These are phyloP conservation scores for Thunnus albacares DNA, from an alignment of 2,797 vertebrate genomes.

Conservation along the genomic window DNA sequence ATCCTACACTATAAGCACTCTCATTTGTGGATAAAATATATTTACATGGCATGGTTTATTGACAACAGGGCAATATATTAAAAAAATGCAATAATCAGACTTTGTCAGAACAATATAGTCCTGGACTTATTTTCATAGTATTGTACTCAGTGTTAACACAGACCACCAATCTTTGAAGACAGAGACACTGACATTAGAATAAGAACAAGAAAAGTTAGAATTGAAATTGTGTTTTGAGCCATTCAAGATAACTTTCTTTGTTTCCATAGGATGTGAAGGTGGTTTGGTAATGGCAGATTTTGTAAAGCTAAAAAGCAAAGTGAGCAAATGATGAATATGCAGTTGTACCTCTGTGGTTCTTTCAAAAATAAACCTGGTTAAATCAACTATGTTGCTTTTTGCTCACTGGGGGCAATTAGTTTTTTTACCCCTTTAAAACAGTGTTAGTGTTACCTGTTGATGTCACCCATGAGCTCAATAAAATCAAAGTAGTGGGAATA, in stretches of 20 bases:
- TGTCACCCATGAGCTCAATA: not conserved
- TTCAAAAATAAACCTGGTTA: not conserved
- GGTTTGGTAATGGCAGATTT: not conserved
- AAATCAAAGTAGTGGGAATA: constrained; percentile 18
- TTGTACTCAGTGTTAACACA: no score
- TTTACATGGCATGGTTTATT: no score
- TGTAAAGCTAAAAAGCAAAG: not conserved
- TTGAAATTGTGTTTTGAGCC: no score
- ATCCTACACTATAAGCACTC: not conserved
- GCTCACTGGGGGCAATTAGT: not conserved
- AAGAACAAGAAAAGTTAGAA: no score
- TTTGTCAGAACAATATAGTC: no score
- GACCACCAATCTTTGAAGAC: no score
- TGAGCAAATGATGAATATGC: not conserved
- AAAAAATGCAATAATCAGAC: no score
- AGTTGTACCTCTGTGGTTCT: not conserved
- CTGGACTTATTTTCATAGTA: no score
- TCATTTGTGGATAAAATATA: not conserved
- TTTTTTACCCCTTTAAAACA: not conserved
- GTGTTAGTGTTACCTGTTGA: not conserved
- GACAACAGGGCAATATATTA: no score
- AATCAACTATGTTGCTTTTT: not conserved
- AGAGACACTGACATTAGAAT: no score
- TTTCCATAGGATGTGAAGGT: not conserved
- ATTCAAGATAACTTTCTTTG: no score